Conservation (phyloP, 2,888 invertebrate genomes). For the Nymphalis urticae region DNA sequence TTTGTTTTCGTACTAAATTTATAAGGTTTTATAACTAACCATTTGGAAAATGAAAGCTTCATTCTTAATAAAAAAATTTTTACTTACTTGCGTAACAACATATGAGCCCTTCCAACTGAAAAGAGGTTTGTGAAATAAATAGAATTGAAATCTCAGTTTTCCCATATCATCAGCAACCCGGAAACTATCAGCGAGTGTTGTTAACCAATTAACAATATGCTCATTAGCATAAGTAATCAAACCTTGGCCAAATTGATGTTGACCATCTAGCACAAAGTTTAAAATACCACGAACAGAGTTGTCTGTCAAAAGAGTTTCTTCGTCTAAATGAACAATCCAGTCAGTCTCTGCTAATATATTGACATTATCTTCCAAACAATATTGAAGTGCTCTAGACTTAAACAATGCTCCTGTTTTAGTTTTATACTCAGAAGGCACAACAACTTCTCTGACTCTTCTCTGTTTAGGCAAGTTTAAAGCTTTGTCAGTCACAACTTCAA, state of each 20-base stretch:
- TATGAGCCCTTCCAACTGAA: conserved; percentile 99
- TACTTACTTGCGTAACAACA: conserved; percentile 94
- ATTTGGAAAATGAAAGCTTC: background rate
- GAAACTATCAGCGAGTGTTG: conserved; percentile 97
- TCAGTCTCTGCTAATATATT: conserved; percentile 92
- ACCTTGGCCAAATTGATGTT: conserved; percentile 97
- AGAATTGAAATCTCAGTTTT: conserved; percentile 95
- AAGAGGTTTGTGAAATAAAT: conserved; percentile 95
- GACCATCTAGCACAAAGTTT: conserved; percentile 96
- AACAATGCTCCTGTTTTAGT: conserved; percentile 96
- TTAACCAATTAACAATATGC: conserved; percentile 97
- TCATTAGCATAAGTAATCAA: conserved; percentile 98
- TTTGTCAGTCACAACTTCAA: conserved; percentile 98
- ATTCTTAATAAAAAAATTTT: background rate
- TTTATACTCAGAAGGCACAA: conserved; percentile 92
- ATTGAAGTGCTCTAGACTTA: conserved; percentile 96
- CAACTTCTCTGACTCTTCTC: conserved; percentile 91
- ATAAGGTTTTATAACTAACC: conserved; percentile 5
- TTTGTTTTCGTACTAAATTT: background rate
- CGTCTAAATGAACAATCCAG: conserved; percentile 99
- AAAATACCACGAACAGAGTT: conserved; percentile 94
- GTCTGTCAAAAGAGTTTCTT: conserved; percentile 96
- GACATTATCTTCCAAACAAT: conserved; percentile 94
- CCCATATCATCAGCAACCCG: conserved; percentile 99
- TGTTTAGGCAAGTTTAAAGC: conserved; percentile 88